phyloP scores from a whole-genome alignment of 2,888 invertebrate species.

The Cephus nigrinus region DNA sequence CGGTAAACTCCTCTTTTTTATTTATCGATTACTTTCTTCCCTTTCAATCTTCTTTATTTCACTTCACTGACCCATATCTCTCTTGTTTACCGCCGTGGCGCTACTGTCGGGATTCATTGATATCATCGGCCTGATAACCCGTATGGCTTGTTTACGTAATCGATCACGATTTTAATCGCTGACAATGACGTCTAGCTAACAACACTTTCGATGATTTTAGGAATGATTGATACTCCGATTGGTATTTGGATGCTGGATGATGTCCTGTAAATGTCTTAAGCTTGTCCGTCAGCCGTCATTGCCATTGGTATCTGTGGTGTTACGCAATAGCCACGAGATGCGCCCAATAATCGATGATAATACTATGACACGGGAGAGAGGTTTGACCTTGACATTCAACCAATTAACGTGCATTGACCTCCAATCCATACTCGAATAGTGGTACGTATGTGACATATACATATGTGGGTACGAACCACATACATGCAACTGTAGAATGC shows the following conservation, averaged over 20 bases:
- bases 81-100: not conserved
- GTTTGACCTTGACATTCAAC: constrained; percentile 65
- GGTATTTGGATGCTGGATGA: not conserved
- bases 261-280: not conserved
- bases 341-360: constrained; percentile 62
- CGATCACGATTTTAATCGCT: not conserved
- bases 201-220: not conserved
- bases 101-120: not conserved
- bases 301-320: not conserved
- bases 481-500: constrained; percentile 36
- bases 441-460: constrained; percentile 42
- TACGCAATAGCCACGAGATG: constrained; percentile 43
- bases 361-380: constrained; percentile 58
- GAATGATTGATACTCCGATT: not conserved
- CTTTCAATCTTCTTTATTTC: not conserved
- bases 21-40: constrained; percentile 3
- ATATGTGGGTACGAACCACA: constrained; percentile 16
- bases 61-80: not conserved
- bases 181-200: not conserved
- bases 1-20: not conserved
- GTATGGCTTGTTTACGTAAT: not conserved
- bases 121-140: not conserved
- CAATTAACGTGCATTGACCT: constrained; percentile 64
- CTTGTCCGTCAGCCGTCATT: not conserved
- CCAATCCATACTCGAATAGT: constrained; percentile 54